A percentile compares a stretch with the other conserved stretches of the same genome.
phyloP scores from a whole-genome alignment of 2,888 invertebrate species.

The Cyclophora punctaria region DNA sequence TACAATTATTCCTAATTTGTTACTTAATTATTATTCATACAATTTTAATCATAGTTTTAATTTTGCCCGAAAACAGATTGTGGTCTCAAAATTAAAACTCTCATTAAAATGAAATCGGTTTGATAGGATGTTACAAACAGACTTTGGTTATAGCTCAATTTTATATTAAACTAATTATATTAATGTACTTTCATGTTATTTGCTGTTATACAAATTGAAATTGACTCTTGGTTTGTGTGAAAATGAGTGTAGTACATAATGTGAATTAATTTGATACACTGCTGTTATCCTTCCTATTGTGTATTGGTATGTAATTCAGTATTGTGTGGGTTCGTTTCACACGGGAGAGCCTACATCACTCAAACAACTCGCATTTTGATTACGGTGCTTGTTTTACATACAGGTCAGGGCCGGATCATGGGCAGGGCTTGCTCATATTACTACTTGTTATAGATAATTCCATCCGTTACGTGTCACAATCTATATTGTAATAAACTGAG shows the following conservation, averaged over 20 bases:
- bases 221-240: conserved; percentile 21
- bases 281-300: too few species aligned
- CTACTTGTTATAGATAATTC: too few species aligned
- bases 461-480: too few species aligned
- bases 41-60: conserved; percentile 2
- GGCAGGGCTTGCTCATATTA: too few species aligned
- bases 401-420: not conserved
- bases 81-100: conserved; percentile 6
- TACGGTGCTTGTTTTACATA: conserved; percentile 49
- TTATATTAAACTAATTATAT: conserved; percentile 62
- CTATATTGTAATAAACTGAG: too few species aligned
- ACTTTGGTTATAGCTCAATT: conserved; percentile 65
- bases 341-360: conserved; percentile 29
- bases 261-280: too few species aligned
- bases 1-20: conserved; percentile 11
- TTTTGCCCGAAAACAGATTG: not conserved
- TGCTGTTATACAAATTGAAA: conserved; percentile 37
- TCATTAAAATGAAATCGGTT: conserved; percentile 3
- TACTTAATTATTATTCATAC: conserved; percentile 7
- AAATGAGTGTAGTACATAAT: not conserved
- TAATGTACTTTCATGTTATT: conserved; percentile 62
- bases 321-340: not conserved
- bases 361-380: conserved; percentile 52
- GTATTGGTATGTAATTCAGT: too few species aligned
- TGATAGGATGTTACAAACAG: conserved; percentile 23